A percentile compares a stretch with the other conserved stretches of the same genome.
phyloP scores from a whole-genome alignment of 2,797 vertebrate species.

The Cheirogaleus major region DNA sequence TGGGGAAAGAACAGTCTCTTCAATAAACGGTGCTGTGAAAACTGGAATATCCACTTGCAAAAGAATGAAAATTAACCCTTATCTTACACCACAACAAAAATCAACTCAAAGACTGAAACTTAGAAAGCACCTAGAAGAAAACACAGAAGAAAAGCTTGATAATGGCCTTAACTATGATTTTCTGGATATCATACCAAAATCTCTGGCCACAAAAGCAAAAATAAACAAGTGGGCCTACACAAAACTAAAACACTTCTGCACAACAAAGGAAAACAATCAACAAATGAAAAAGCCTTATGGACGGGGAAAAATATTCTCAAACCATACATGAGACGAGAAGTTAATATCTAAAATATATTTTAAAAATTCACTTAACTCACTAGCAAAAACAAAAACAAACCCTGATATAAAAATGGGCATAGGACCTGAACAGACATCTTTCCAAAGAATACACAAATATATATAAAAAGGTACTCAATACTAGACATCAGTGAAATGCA shows the following conservation, averaged over 20 bases:
- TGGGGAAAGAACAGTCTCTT: background rate
- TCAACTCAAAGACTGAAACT: background rate
- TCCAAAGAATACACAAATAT: background rate
- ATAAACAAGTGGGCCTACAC: background rate
- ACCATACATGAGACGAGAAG: background rate
- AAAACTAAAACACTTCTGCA: background rate
- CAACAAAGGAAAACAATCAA: background rate
- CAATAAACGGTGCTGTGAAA: background rate
- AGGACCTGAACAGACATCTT: background rate
- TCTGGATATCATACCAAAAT: background rate
- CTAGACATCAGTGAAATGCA: background rate
- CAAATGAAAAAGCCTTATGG: background rate
- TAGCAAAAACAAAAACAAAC: background rate
- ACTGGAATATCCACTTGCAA: background rate
- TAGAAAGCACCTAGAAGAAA: background rate
- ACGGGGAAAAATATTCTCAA: background rate
- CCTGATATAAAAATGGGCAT: background rate
- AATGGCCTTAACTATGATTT: background rate
- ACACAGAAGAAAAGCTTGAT: background rate
- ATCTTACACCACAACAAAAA: background rate
- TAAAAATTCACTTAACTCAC: background rate
- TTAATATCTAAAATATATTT: background rate
- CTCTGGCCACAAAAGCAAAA: background rate
- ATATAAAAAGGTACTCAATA: background rate
- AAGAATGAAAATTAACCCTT: background rate